Conservation (phyloP, 2,888 invertebrate species). For the Odontomyia ornata region DNA sequence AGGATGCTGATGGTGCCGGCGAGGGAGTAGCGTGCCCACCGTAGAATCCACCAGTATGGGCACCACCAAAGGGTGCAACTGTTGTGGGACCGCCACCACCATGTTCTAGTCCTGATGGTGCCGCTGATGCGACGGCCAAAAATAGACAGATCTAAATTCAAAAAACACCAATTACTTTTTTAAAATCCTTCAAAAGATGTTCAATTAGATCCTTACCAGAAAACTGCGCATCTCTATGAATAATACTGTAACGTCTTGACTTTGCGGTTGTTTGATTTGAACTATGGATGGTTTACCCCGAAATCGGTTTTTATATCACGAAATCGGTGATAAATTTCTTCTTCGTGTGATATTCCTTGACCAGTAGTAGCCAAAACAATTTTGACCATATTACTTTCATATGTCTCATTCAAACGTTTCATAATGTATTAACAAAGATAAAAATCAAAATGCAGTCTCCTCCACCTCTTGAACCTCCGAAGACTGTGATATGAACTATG, state of each 20-base stretch:
- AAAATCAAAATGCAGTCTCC: conserved; percentile 3
- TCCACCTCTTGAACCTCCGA: not conserved
- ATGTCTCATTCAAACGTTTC: conserved; percentile 4
- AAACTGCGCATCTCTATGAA: conserved; percentile 21
- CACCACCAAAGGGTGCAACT: not conserved
- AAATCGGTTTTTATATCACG: conserved; percentile 42
- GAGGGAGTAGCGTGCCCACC: not conserved
- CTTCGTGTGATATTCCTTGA: not conserved
- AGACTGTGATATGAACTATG: no score
- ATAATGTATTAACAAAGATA: conserved; percentile 24
- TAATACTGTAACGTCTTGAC: not conserved
- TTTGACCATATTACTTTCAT: conserved; percentile 29
- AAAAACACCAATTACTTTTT: not conserved
- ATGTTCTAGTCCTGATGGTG: conserved; percentile 1
- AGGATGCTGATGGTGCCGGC: not conserved
- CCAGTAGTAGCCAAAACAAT: conserved; percentile 4
- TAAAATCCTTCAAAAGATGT: not conserved
- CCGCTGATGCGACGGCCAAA: conserved; percentile 11
- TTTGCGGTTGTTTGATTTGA: conserved; percentile 14
- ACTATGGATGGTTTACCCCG: conserved; percentile 29
- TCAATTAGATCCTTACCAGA: conserved; percentile 9
- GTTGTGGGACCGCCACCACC: not conserved
- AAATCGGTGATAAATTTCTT: conserved; percentile 5
- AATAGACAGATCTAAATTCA: conserved; percentile 12
- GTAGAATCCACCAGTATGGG: not conserved